These are phyloP conservation scores for Calliphora vomitoria DNA, from an alignment of 2,888 invertebrate species.

Conservation along the genomic window DNA sequence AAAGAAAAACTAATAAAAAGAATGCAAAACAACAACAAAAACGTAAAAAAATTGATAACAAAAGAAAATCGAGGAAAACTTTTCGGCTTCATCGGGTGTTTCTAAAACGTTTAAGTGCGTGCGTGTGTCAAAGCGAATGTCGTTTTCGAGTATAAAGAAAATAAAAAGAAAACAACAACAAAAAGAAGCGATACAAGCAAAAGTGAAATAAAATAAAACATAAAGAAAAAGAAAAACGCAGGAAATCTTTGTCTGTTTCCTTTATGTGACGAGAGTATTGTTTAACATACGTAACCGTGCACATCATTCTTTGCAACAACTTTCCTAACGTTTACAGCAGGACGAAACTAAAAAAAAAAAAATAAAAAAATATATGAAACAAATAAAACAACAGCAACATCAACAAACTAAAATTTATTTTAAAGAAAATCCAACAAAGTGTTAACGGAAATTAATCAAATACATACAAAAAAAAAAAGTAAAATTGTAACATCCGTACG, in stretches of 20 bases:
- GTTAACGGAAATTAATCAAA: conserved; percentile 61
- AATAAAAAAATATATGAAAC: conserved; percentile 12
- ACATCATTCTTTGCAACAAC: conserved; percentile 47
- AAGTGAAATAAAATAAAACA: conserved; percentile 23
- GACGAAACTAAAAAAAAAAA: background rate
- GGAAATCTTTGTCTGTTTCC: conserved; percentile 59
- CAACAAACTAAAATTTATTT: conserved; percentile 15
- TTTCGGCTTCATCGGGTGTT: conserved; percentile 45
- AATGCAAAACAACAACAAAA: conserved; percentile 45
- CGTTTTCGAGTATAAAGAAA: background rate
- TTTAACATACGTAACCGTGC: conserved; percentile 66
- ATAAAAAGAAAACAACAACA: conserved; percentile 14
- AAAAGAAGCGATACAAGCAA: conserved; percentile 26
- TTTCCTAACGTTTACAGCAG: background rate
- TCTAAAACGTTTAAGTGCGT: conserved; percentile 26
- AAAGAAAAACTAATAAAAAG: conserved; percentile 1
- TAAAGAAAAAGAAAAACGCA: conserved; percentile 46
- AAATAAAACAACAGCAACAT: conserved; percentile 25
- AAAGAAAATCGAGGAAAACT: conserved; percentile 54
- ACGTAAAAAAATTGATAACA: conserved; percentile 29
- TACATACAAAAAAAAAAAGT: background rate
- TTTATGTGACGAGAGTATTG: conserved; percentile 63
- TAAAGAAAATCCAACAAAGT: conserved; percentile 47
- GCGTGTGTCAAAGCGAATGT: conserved; percentile 29
- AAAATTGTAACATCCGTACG: background rate